phyloP scores from a whole-genome alignment of 2,888 invertebrate species.

The Stenoptilia bipunctidactyla region DNA sequence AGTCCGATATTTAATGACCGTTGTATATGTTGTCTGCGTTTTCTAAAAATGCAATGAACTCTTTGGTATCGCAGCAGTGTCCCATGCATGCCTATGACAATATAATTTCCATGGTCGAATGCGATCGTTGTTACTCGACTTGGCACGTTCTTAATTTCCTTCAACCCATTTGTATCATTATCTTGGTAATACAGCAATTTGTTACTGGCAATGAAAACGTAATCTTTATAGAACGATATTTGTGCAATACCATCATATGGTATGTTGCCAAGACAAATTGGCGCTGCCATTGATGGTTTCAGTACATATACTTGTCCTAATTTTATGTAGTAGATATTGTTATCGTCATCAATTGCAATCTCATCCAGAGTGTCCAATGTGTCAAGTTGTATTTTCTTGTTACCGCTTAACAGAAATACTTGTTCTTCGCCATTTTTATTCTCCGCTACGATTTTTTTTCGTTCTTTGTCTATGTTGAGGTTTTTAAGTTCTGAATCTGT shows the following conservation, averaged over 20 bases:
- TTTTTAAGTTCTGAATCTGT: slow-evolving; percentile 33
- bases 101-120: slow-evolving; percentile 38
- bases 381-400: slow-evolving; percentile 35
- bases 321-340: slow-evolving; percentile 49
- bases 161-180: slow-evolving; percentile 35
- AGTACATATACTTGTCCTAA: slow-evolving; percentile 38
- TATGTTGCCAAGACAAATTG: slow-evolving; percentile 34
- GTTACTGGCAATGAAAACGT: slow-evolving; percentile 40
- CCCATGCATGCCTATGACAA: slow-evolving; percentile 37
- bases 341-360: slow-evolving; percentile 42
- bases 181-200: slow-evolving; percentile 40
- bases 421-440: slow-evolving; percentile 41
- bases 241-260: slow-evolving; percentile 41
- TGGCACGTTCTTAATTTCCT: slow-evolving; percentile 33
- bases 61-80: slow-evolving; percentile 42
- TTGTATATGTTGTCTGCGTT: too few relatives aligned
- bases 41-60: slow-evolving; percentile 29
- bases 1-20: too few relatives aligned
- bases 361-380: slow-evolving; percentile 39
- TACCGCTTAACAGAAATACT: slow-evolving; percentile 35
- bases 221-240: slow-evolving; percentile 39
- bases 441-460: slow-evolving; percentile 47
- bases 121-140: slow-evolving; percentile 43
- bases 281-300: slow-evolving; percentile 27
- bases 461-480: slow-evolving; percentile 45